phyloP scores from a whole-genome alignment of 2,113 vertebrate genomes.

The Cichladusa arquata region DNA sequence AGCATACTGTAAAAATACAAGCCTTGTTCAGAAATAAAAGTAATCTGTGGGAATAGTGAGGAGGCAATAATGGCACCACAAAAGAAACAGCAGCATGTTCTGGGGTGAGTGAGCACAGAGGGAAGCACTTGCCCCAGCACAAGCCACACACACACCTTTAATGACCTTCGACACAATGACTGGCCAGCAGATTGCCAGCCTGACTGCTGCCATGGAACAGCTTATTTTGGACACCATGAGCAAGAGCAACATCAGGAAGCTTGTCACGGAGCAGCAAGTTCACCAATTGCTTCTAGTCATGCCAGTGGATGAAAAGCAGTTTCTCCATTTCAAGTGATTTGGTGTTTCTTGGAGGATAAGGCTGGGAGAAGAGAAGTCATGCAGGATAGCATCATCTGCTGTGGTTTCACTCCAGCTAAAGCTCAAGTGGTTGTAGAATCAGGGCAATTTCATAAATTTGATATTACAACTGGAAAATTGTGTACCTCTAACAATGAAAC shows the following conservation, averaged over 20 bases:
- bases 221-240: neutral
- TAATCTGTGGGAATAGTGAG: neutral
- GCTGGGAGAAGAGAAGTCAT: neutral
- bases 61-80: neutral
- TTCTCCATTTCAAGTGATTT: neutral
- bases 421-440: neutral
- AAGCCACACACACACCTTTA: neutral
- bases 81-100: neutral
- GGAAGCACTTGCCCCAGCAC: neutral
- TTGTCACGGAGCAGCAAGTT: neutral
- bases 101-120: neutral
- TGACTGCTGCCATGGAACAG: neutral
- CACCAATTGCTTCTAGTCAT: neutral
- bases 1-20: neutral
- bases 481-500: neutral
- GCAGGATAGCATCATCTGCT: neutral
- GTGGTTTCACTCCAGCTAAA: neutral
- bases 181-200: neutral
- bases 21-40: neutral
- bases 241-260: neutral
- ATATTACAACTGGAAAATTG: accelerated
- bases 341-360: neutral
- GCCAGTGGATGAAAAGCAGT: neutral
- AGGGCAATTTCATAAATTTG: neutral
- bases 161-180: neutral